phyloP scores from a whole-genome alignment of 2,888 invertebrate genomes.

The Conops quadrifasciatus region DNA sequence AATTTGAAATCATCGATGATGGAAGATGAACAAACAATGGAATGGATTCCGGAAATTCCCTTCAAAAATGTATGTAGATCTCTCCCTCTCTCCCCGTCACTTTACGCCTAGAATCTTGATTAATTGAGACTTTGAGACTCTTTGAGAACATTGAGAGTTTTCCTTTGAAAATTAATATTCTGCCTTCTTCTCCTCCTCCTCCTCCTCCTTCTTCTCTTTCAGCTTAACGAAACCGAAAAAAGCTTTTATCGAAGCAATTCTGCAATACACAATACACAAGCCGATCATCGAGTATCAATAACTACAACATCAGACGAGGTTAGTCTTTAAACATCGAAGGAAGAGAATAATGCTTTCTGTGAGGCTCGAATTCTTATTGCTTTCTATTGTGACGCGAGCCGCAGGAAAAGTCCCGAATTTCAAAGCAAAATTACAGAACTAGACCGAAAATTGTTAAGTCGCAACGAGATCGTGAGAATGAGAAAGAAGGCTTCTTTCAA shows the following conservation, averaged over 20 bases:
- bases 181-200: neutral
- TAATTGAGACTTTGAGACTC: too few species aligned
- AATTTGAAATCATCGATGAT: constrained; percentile 68
- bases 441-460: too few species aligned
- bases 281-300: constrained; percentile 59
- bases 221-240: constrained; percentile 63
- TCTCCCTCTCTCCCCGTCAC: too few species aligned
- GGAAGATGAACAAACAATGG: constrained; percentile 81
- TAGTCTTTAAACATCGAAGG: constrained; percentile 21
- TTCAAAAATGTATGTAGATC: constrained; percentile 84
- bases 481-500: too few species aligned
- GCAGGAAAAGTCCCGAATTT: too few species aligned
- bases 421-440: too few species aligned
- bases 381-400: too few species aligned
- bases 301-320: constrained; percentile 63
- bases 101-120: too few species aligned
- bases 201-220: constrained; percentile 35
- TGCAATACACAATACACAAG: constrained; percentile 56
- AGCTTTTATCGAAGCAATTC: constrained; percentile 60
- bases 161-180: neutral
- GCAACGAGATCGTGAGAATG: too few species aligned
- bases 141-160: too few species aligned
- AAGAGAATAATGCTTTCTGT: too few species aligned
- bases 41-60: constrained; percentile 92
- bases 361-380: too few species aligned